Evolutionary conservation across 2,113 vertebrate species (phyloP), one percentile per base, ranked within the genome.

Genomic region (Corvus moneduloides): DNA sequence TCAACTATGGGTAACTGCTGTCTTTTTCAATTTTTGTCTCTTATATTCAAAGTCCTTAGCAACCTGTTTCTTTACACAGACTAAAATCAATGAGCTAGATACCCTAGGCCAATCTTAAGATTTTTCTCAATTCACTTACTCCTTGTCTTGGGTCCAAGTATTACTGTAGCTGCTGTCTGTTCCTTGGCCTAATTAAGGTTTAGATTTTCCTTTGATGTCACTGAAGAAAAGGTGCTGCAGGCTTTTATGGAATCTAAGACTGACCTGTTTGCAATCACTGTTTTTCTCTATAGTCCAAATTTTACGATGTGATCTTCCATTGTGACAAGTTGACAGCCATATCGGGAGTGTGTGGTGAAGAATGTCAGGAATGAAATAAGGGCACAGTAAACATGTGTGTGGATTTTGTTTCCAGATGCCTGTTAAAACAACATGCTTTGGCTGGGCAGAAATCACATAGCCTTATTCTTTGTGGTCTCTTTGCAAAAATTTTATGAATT

Each of bases 371-470:
- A 39, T 37, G 10, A 82, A 85, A 30, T 56, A 43, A 84, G 3
- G 7, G 12, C 27, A 46, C 1, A 4, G 24, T 33, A 18, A 67
- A n/a, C 0, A 48, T 2, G 2, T 63, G 9, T 15, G 4, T 61
- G 27, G 2, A 21, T 61, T 68, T 72, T 7, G 1, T 49, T 51
- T 73, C 41, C 51, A 68, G 19, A 22, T 74, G n/a, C 20, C 43
- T 54, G 15, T 46, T 51, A 67, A 84, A 77, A 74, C 14, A 51
- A 4, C 13, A 23, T 0, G 1, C 13, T 61, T 62, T 89, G 24
- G 4, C 16, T 41, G 33, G 8, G 16, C 26, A 77, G 37, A 89
- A 78, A 26, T 51, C 20, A 84, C 48, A 78, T 13, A 21, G 54
- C 14, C 20, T 43, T 66, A 5, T 44, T 89, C 28, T 35, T 69